These are phyloP conservation scores for Amphilophus citrinellus DNA, from an alignment of 2,113 vertebrate species.

Conservation along the genomic window DNA sequence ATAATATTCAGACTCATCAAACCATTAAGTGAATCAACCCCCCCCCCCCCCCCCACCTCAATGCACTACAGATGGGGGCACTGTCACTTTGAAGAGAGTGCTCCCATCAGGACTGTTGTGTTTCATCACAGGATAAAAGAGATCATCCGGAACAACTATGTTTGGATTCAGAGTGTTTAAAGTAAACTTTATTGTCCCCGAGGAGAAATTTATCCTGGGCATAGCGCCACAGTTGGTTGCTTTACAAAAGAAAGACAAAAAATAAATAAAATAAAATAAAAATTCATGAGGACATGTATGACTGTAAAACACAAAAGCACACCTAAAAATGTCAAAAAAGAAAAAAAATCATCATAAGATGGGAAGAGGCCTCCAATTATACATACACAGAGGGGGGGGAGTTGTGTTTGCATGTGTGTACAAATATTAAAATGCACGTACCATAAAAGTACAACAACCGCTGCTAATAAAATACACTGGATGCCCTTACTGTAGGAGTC, in stretches of 20 bases:
- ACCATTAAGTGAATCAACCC: not conserved
- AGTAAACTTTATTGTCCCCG: not conserved
- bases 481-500: not conserved
- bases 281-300: too few species aligned
- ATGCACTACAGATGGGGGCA: not conserved
- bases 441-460: not conserved
- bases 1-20: conserved; percentile 1
- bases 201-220: not conserved
- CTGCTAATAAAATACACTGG: not conserved
- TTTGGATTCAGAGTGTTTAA: not conserved
- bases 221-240: not conserved
- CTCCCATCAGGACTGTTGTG: not conserved
- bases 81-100: not conserved
- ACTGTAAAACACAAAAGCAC: not conserved
- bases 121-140: conserved; percentile 6
- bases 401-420: too few species aligned
- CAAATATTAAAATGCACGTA: too few species aligned
- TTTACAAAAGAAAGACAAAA: too few species aligned
- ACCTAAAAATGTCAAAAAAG: not conserved
- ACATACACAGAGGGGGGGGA: not conserved
- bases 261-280: too few species aligned
- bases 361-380: not conserved
- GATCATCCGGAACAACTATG: not conserved
- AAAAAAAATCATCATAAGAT: not conserved
- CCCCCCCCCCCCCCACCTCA: not conserved